Conservation (phyloP, 2,888 invertebrate species). For the Pollenia angustigena region DNA sequence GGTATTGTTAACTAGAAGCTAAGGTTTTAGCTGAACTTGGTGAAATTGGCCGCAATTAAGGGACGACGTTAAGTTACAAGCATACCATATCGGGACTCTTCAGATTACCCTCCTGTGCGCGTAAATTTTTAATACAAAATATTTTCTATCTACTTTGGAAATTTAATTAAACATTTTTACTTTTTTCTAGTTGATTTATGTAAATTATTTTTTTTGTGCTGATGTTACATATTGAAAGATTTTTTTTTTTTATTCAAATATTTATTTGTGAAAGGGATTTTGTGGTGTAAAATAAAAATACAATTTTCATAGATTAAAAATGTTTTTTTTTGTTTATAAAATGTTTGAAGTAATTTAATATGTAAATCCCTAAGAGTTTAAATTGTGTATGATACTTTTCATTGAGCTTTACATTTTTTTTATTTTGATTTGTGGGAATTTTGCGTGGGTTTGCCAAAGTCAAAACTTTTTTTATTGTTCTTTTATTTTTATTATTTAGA, state of each 20-base stretch:
- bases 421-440: slow-evolving; percentile 41
- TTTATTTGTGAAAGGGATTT: slow-evolving; percentile 60
- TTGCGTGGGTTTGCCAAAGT: slow-evolving; percentile 28
- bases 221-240: background rate
- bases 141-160: slow-evolving; percentile 36
- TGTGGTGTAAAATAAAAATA: slow-evolving; percentile 67
- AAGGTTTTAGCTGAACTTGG: too few relatives aligned
- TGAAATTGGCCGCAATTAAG: too few relatives aligned
- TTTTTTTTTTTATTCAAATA: slow-evolving; percentile 17
- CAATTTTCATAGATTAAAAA: slow-evolving; percentile 62
- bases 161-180: slow-evolving; percentile 61
- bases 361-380: slow-evolving; percentile 69
- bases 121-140: slow-evolving; percentile 21
- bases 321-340: slow-evolving; percentile 1
- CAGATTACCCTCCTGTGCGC: background rate
- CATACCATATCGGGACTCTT: background rate
- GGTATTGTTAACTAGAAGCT: too few relatives aligned
- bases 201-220: slow-evolving; percentile 20
- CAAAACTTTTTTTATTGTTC: slow-evolving; percentile 45
- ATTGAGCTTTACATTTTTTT: slow-evolving; percentile 16
- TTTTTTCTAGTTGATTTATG: slow-evolving; percentile 48
- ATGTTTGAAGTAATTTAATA: slow-evolving; percentile 66
- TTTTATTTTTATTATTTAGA: slow-evolving; percentile 58
- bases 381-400: slow-evolving; percentile 62
- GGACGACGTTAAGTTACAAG: too few relatives aligned